Evolutionary conservation across 2,888 invertebrate species (phyloP), one percentile per base, ranked within the genome.

Genomic region (Mesochorus sp.): DNA sequence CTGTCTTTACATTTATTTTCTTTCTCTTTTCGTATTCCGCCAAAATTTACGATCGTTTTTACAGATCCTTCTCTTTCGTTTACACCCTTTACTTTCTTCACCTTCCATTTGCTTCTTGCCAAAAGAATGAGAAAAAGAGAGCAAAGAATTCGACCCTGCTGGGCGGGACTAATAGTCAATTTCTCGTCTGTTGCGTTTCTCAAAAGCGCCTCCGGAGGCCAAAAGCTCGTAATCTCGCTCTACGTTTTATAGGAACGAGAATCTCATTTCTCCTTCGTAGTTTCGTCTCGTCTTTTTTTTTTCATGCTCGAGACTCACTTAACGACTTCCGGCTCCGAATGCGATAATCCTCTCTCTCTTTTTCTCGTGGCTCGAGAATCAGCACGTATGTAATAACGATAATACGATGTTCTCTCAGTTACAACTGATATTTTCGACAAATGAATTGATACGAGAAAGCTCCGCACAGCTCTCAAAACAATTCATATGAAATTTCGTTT

Each of bases 261-360:
- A 51, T 39, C 59, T 61, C 61, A 21, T 37, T 67, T 42, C 57
- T 34, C 14, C 55, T 47, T 62, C 68, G 59, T 59, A 39, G 24
- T 17, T n/a, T 10, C 21, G 37, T 57, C 3, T 21, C 37, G 17
- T 34, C 17, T 17, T 59, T 55, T 49, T 70, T 59, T 68, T 14
- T 47, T 53, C 12, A 39, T 17, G 42, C 51, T 37, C 21, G 75
- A 59, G 68, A 53, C 64, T 57, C 78, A 78, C 68, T 78, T 64
- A 78, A 78, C 68, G 78, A 73, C 78, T 78, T 78, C 78, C 78
- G 78, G 77, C 61, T 72, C 64, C 37, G 42, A 74, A 78, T 64
- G 61, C 44, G 61, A 55, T 61, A 72, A 73, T 77, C n/a, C n/a
- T n/a, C n/a, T n/a, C n/a, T n/a, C n/a, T n/a, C n/a, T n/a, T n/a